Conservation (phyloP, 2,797 vertebrate genomes). For the Limnodromus scolopaceus region DNA sequence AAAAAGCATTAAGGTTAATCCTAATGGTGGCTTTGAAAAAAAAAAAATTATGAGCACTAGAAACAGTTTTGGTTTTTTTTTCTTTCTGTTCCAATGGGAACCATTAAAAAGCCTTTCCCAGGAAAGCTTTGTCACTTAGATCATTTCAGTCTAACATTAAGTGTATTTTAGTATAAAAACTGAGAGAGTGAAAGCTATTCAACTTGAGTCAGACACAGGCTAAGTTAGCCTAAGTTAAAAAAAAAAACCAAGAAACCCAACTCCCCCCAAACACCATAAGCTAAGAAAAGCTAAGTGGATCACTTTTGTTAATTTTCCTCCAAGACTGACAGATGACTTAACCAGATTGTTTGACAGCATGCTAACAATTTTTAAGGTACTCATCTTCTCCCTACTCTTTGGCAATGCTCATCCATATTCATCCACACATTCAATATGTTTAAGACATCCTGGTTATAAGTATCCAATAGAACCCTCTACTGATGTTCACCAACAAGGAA, state of each 20-base stretch:
- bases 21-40: not conserved
- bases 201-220: not conserved
- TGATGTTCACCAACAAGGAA: not conserved
- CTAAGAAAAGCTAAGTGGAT: not conserved
- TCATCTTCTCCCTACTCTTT: not conserved
- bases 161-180: not conserved
- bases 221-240: not conserved
- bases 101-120: not conserved
- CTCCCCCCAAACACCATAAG: not conserved
- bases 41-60: not conserved
- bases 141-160: not conserved
- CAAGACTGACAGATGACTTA: not conserved
- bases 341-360: not conserved
- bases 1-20: not conserved
- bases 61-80: not conserved
- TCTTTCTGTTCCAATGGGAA: not conserved
- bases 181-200: not conserved
- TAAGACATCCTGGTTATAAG: not conserved
- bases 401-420: not conserved
- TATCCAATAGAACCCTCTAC: not conserved
- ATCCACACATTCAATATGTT: not conserved
- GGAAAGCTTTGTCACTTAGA: not conserved
- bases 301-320: not conserved
- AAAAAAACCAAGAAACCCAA: not conserved
- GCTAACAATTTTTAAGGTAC: not conserved